Percentiles rank a stretch among this genome's conserved stretches.
phyloP scores from a whole-genome alignment of 2,888 invertebrate species.

The Scaptomyza caliginosa region DNA sequence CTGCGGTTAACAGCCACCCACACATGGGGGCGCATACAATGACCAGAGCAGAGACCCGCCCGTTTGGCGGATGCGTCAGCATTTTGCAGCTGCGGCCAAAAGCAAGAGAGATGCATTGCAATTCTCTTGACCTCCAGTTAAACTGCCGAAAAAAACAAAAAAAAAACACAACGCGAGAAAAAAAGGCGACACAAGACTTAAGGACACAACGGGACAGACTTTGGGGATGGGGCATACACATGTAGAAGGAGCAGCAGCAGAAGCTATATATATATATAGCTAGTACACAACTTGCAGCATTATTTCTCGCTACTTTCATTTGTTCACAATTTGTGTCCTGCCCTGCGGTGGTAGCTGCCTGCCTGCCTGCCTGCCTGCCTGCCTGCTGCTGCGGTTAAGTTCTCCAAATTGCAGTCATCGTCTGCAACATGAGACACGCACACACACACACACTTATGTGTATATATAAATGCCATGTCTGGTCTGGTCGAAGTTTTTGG shows the following conservation, averaged over 20 bases:
- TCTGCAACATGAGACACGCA: constrained; percentile 55
- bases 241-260: constrained; percentile 26
- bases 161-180: constrained; percentile 14
- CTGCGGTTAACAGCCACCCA: constrained; percentile 50
- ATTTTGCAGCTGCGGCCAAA: neutral
- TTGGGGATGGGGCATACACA: constrained; percentile 42
- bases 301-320: constrained; percentile 69
- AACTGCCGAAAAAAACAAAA: constrained; percentile 59
- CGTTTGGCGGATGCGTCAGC: neutral
- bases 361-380: neutral
- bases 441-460: constrained; percentile 19
- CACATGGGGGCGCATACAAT: constrained; percentile 37
- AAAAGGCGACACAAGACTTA: constrained; percentile 28
- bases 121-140: constrained; percentile 75
- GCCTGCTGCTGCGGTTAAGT: constrained; percentile 67
- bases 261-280: neutral
- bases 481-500: constrained; percentile 23
- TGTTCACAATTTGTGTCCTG: constrained; percentile 76
- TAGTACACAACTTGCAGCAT: constrained; percentile 52
- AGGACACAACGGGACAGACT: constrained; percentile 8
- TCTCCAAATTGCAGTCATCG: constrained; percentile 75
- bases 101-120: constrained; percentile 53
- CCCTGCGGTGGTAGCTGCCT: constrained; percentile 64
- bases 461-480: constrained; percentile 1
- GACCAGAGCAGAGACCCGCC: constrained; percentile 21